A percentile compares a stretch with the other conserved stretches of the same genome.
phyloP scores from a whole-genome alignment of 2,113 vertebrate species.

The Varanus komodoensis region DNA sequence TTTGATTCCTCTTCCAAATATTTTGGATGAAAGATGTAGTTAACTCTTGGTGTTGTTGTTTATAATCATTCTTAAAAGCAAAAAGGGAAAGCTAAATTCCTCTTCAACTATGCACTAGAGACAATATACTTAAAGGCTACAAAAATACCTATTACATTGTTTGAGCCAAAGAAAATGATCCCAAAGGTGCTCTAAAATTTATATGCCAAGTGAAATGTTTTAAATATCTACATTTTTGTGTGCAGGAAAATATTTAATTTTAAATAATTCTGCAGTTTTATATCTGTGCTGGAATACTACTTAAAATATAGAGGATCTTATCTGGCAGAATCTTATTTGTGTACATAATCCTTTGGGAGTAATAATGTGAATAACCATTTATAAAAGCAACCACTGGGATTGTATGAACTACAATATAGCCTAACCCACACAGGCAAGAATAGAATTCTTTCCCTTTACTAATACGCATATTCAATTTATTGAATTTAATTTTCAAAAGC shows the following conservation, averaged over 20 bases:
- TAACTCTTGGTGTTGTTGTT: conserved; percentile 65
- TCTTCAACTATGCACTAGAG: conserved; percentile 70
- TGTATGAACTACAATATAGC: neutral
- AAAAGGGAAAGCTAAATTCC: conserved; percentile 78
- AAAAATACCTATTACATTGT: conserved; percentile 76
- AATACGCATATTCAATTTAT: neutral
- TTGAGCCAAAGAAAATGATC: conserved; percentile 80
- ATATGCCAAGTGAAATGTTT: conserved; percentile 83
- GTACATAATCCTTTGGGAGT: neutral
- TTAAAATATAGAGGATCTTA: conserved; percentile 47
- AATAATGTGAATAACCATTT: neutral
- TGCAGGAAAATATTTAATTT: conserved; percentile 73
- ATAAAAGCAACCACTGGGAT: neutral
- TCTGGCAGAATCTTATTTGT: conserved; percentile 23
- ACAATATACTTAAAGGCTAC: conserved; percentile 73
- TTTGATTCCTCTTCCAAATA: neutral
- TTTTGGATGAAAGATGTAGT: conserved; percentile 68
- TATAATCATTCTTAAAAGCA: conserved; percentile 75
- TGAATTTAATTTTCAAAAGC: conserved; percentile 11
- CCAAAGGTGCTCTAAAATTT: conserved; percentile 83
- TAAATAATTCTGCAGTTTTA: conserved; percentile 79
- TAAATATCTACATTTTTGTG: conserved; percentile 76
- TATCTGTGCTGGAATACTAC: conserved; percentile 69
- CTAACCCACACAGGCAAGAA: neutral
- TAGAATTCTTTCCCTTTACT: neutral